Percentiles rank a stretch among this genome's conserved stretches.
Conservation (phyloP, 37 sponge, comb jelly and placozoan species). For the Ianthella basta region DNA sequence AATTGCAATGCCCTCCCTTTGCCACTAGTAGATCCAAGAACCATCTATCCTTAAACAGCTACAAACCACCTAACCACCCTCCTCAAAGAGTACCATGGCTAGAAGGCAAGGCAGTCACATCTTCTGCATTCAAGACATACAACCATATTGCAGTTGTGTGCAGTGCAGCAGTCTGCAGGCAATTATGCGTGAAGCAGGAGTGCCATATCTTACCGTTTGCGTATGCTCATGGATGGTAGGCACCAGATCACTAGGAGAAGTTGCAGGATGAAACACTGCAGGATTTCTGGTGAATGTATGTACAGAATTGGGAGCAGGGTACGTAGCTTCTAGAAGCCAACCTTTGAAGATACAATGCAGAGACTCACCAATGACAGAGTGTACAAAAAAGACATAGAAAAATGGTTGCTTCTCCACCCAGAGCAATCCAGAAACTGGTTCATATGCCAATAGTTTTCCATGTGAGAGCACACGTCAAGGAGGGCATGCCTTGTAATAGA, state of each 20-base stretch:
- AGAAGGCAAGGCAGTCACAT: no score
- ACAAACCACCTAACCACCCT: no score
- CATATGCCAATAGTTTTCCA: constrained; percentile 3
- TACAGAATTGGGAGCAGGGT: not conserved
- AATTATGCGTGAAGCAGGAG: no score
- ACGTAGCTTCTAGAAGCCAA: not conserved
- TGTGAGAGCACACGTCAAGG: constrained; percentile 35
- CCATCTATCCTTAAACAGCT: no score
- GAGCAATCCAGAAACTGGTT: constrained; percentile 1
- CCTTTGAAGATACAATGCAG: not conserved
- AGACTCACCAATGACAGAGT: constrained; percentile 51
- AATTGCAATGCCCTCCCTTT: no score
- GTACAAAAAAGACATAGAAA: constrained; percentile 55
- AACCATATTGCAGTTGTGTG: no score
- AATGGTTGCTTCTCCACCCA: constrained; percentile 26
- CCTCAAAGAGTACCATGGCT: no score
- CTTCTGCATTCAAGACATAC: no score
- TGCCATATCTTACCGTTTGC: no score
- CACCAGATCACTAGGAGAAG: not conserved
- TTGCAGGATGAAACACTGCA: not conserved
- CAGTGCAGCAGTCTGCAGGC: no score
- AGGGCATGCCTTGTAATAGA: constrained; percentile 32
- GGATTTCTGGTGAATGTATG: no score
- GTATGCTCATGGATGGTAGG: not conserved
- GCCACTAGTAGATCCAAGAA: no score